Base-by-base conservation (phyloP, 2,888 invertebrate species). In the Stramonita haemastoma region DNA sequence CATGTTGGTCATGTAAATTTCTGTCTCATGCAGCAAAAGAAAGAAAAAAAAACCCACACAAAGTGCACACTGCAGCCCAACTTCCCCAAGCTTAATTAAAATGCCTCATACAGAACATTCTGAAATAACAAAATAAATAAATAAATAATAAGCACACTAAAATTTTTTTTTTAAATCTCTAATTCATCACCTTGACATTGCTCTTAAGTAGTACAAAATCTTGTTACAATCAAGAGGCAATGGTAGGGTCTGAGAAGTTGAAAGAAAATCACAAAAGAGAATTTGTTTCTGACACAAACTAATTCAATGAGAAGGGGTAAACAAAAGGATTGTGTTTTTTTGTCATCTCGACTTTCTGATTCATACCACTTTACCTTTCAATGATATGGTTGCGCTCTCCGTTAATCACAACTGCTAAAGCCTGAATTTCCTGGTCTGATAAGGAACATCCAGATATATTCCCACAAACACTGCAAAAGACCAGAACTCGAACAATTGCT, bases 341-440 rank as follows among this genome's bases (percentile, higher is more conserved):
- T 85, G 36, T 66, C n/a, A 29, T 86, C 86, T 22, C 36, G 81
- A 83, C 81, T 66, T 85, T 19, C 88, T 46, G 46, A 83, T 36
- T 83, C 26, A 57, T 66, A 73, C 84, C 89, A 89, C 89, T 84
- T 89, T 89, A 89, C 89, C 89, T 89, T 89, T 89, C 89, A 89
- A 83, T 89, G 83, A 89, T 84, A 66, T 73, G 89, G 89, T 84
- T 66, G 89, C 85, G 70, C 46, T 89, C 85, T 89, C 89, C 89
- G 77, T 89, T 89, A 32, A 89, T 89, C 66, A 85, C 89, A 89
- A 89, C 89, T 34, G 89, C 89, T 89, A 89, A 89, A 85, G 89
- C 89, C 89, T 89, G 89, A 89, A 89, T 89, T 89, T 89, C 89
- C 89, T 84, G 89, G 85, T 89, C 89, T 83, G 89, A 89, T 89